Evolutionary conservation across 2,888 invertebrate species (phyloP), one percentile per base, ranked within the genome.

Genomic region (Eristalinus aeneus): DNA sequence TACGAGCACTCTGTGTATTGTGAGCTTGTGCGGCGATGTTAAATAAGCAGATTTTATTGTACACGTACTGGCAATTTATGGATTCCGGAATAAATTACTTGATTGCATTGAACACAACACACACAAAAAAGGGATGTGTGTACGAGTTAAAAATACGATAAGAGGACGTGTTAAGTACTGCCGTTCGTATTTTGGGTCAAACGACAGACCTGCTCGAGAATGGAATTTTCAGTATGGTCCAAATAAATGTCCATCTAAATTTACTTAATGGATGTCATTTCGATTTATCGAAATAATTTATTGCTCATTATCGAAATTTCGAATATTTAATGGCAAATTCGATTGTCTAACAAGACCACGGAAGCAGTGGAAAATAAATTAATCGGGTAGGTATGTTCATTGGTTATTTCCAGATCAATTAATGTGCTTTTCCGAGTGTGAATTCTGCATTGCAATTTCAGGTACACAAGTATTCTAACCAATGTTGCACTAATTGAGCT

Each of bases 11-110:
- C 31, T 36, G 1, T 56, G 23, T 16, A 16, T 16, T 46, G 16
- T 16, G 27, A 3, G 5, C 27, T 0, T 46, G 46, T 16, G 46
- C 16, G 16, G 16, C 46, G 16, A 46, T 16, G 46, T n/a, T 46
- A 65, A 65, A 74, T 65, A 75, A 75, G 67, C 46, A 36, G 23
- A 22, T 65, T 78, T 71, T 72, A 65, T 65, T 72, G 71, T 60
- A 22, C 78, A 78, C 72, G 78, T 78, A 78, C 71, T 39, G 34
- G 60, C 46, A 72, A 72, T 72, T 78, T 72, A 65, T 78, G 78
- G 63, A 78, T 78, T 78, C 12, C 12, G 12, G 16, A 65, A 72
- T 65, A 78, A 72, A 78, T 72, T 78, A 53, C 32, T 65, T 58
- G 64, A 78, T 76, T 53, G 78, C 65, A 31, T 69, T 63, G 69